Conservation (phyloP, 2,113 vertebrate genomes). For the Mandrillus leucophaeus region DNA sequence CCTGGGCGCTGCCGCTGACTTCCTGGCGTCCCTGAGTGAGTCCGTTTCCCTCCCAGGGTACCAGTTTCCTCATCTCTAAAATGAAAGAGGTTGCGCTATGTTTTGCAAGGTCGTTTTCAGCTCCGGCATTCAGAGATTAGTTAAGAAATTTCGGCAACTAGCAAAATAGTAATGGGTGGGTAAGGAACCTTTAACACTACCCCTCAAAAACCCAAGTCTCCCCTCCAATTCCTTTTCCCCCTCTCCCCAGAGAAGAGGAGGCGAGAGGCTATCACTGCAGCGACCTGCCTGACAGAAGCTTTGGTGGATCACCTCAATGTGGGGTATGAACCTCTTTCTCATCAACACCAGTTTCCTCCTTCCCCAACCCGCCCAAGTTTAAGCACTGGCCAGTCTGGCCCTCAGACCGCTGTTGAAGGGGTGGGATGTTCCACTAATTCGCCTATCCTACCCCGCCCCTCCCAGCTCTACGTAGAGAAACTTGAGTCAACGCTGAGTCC, state of each 20-base stretch:
- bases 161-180: not conserved
- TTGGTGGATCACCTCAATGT: conserved; percentile 96
- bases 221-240: not conserved
- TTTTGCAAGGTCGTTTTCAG: not conserved
- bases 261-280: conserved; percentile 92
- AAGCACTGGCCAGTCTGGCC: not conserved
- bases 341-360: not conserved
- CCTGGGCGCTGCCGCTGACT: not conserved
- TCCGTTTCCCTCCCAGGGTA: not conserved
- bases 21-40: not conserved
- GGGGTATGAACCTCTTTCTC: conserved; percentile 84
- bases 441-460: not conserved
- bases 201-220: not conserved
- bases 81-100: not conserved
- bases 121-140: not conserved
- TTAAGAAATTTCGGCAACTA: not conserved
- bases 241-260: conserved; percentile 88
- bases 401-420: not conserved
- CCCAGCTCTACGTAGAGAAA: not conserved
- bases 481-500: conserved; percentile 13
- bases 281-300: conserved; percentile 93
- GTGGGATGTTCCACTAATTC: not conserved
- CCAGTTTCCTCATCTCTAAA: not conserved
- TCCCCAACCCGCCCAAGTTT: not conserved
- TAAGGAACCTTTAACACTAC: not conserved